Evolutionary conservation across 2,888 invertebrate genomes (phyloP).

Genomic region (Yponomeuta cagnagella): DNA sequence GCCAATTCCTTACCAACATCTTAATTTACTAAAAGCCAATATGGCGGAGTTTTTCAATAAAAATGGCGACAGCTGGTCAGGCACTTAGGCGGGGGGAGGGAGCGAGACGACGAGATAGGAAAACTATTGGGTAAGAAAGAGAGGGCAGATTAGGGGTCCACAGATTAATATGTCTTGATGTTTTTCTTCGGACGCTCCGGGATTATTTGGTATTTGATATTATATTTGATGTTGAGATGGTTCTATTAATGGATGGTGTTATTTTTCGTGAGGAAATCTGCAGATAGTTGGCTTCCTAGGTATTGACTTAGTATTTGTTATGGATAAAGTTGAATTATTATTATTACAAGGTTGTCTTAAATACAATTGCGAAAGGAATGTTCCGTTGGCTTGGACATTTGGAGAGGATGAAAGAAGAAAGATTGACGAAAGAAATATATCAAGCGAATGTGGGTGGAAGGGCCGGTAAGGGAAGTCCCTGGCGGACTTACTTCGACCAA

Average conservation of each 20-base stretch:
- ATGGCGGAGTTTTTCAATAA: slow-evolving; percentile 65
- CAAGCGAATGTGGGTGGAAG: too few species aligned
- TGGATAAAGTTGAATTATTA: too few species aligned
- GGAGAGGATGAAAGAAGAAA: too few species aligned
- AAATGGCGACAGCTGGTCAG: slow-evolving; percentile 65
- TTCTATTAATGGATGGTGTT: background rate
- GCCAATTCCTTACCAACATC: slow-evolving; percentile 38
- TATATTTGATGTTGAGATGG: slow-evolving; percentile 2
- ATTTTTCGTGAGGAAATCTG: background rate
- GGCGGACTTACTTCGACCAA: too few species aligned
- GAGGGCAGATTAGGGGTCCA: background rate
- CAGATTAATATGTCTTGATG: slow-evolving; percentile 6
- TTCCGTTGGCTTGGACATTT: too few species aligned
- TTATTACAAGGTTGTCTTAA: too few species aligned
- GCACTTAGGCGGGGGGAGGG: slow-evolving; percentile 60
- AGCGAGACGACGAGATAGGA: background rate
- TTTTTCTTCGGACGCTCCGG: background rate
- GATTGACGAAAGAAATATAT: too few species aligned
- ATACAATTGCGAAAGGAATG: too few species aligned
- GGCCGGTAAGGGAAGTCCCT: too few species aligned
- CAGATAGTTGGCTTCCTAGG: too few species aligned
- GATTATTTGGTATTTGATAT: background rate
- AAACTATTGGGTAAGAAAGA: background rate
- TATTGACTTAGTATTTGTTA: too few species aligned
- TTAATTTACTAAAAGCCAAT: slow-evolving; percentile 62